These are phyloP conservation scores for Oophaga pumilio DNA, from an alignment of 2,113 vertebrate species.

Conservation along the genomic window DNA sequence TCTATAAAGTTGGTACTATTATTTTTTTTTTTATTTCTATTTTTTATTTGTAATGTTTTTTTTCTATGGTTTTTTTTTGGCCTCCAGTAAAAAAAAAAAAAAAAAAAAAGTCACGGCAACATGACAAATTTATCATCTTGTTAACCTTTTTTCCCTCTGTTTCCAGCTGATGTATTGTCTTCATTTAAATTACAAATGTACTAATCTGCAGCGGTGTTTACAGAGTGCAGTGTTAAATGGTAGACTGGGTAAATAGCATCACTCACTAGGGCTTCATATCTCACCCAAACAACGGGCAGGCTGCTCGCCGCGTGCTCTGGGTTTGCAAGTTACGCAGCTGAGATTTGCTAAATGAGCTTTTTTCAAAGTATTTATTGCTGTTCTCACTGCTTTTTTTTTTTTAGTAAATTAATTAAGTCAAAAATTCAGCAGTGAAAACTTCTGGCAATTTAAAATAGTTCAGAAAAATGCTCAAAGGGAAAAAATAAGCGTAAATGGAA, in stretches of 20 bases:
- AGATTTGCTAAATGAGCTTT: slow-evolving; percentile 65
- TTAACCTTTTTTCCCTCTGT: slow-evolving; percentile 71
- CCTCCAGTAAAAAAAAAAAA: slow-evolving; percentile 61
- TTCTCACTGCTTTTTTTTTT: slow-evolving; percentile 44
- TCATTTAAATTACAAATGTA: slow-evolving; percentile 83
- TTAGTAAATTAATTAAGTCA: slow-evolving; percentile 47
- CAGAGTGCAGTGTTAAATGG: slow-evolving; percentile 78
- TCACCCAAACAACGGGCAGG: slow-evolving; percentile 67
- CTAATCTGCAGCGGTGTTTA: slow-evolving; percentile 81
- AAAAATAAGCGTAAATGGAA: rapidly evolving
- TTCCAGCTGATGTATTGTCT: slow-evolving; percentile 76
- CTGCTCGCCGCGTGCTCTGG: slow-evolving; percentile 56
- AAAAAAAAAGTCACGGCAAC: neutral
- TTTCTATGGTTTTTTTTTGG: slow-evolving; percentile 22
- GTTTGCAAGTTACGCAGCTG: neutral
- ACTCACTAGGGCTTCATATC: slow-evolving; percentile 72
- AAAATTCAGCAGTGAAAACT: slow-evolving; percentile 55
- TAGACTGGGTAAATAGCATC: slow-evolving; percentile 78
- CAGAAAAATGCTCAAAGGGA: neutral
- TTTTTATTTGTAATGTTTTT: neutral
- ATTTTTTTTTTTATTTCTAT: neutral
- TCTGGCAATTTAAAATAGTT: neutral
- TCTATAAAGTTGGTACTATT: slow-evolving; percentile 10
- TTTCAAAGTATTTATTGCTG: slow-evolving; percentile 64
- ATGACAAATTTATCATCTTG: slow-evolving; percentile 70